Base-by-base conservation (phyloP, 2,888 invertebrate genomes). In the Acholoe squamosa region DNA sequence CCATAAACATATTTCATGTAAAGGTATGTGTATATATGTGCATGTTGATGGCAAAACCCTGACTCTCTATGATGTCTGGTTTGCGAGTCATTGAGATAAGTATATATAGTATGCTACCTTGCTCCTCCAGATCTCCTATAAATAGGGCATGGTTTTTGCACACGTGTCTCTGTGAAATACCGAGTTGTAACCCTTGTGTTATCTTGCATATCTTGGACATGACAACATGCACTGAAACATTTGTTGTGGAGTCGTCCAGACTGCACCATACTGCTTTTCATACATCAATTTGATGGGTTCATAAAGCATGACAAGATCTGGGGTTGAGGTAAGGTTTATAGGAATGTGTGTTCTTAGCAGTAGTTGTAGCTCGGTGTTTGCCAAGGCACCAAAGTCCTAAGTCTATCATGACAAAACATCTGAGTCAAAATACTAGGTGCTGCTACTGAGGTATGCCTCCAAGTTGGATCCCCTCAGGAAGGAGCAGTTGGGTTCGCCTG, bases 361-460 rank as follows among this genome's bases (percentile, higher is more conserved):
- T 43, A 43, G 43, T 10, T 43, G 43, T 43, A 43, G 43, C 43
- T 43, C 61, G 14, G 22, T 61, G 61, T 61, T 61, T 61, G 61
- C 1, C 61, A 61, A n/a, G 61, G 25, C 61, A 61, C n/a, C 5
- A 14, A 61, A n/a, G 25, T 61, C 61, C n/a, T n/a, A 1, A 61
- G 25, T n/a, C 61, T 61, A 61, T 43, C 61, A 61, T n/a, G 7
- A 61, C 61, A 61, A 61, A 43, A 61, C 61, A 25, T 71, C 71
- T 71, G 28, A 71, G 71, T 28, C 28, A n/a, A 71, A 71, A 71
- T 28, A 71, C n/a, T 28, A 71, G 71, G 28, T 28, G 71, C n/a
- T n/a, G n/a, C 19, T 71, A 71, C 71, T 71, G 28, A 71, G 71
- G 71, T 71, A 71, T 71, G 71, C 22, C 61, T 61, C 22, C n/a